phyloP scores from a whole-genome alignment of 2,888 invertebrate genomes.

The Xanthia togata region DNA sequence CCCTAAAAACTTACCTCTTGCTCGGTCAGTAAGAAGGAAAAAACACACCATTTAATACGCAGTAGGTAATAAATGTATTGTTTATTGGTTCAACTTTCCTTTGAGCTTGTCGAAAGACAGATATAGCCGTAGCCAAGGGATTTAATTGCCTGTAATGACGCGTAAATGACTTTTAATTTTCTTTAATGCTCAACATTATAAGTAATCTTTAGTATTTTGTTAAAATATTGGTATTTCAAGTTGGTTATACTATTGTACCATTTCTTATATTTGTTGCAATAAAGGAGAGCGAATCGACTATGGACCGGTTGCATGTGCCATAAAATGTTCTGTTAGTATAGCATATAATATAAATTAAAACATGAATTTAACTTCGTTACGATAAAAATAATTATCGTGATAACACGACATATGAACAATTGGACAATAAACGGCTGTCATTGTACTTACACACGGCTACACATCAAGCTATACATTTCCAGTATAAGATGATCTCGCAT shows the following conservation, averaged over 20 bases:
- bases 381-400: slow-evolving; percentile 52
- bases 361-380: slow-evolving; percentile 51
- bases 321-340: slow-evolving; percentile 26
- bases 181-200: slow-evolving; percentile 27
- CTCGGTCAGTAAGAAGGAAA: slow-evolving; percentile 55
- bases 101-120: slow-evolving; percentile 48
- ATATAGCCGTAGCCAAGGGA: slow-evolving; percentile 52
- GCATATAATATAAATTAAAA: slow-evolving; percentile 44
- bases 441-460: not conserved
- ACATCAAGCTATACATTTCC: too few relatives aligned
- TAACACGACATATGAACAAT: slow-evolving; percentile 43
- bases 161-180: slow-evolving; percentile 52
- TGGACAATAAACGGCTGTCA: slow-evolving; percentile 18
- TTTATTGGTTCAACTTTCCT: slow-evolving; percentile 64
- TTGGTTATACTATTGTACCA: not conserved
- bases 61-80: slow-evolving; percentile 60
- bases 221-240: not conserved
- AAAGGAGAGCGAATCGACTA: slow-evolving; percentile 15
- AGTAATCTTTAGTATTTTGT: slow-evolving; percentile 5
- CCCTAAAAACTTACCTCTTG: too few relatives aligned
- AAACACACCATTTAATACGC: slow-evolving; percentile 50
- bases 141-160: slow-evolving; percentile 61
- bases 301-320: slow-evolving; percentile 17
- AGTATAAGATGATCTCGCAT: too few relatives aligned
- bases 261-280: slow-evolving; percentile 30